Percentiles rank a stretch among this genome's conserved stretches.
Conservation (phyloP, 1,140 invertebrate species). For the Drosophila sulfurigaster region DNA sequence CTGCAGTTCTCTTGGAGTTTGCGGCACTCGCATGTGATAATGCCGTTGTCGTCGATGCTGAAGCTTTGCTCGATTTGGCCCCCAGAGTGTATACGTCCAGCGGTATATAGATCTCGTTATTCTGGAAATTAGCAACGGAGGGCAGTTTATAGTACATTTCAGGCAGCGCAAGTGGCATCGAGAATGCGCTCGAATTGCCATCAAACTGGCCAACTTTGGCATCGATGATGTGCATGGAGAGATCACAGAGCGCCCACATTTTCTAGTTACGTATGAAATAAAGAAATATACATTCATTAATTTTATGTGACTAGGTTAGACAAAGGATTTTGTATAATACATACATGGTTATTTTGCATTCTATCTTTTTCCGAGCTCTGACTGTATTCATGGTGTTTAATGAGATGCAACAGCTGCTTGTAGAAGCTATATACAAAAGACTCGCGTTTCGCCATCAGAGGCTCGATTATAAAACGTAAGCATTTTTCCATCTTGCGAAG, state of each 20-base stretch:
- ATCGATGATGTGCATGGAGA: slow-evolving; percentile 95
- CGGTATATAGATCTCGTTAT: slow-evolving; percentile 79
- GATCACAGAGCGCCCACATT: slow-evolving; percentile 98
- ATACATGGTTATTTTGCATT: slow-evolving; percentile 64
- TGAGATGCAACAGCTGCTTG: slow-evolving; percentile 95
- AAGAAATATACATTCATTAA: no score
- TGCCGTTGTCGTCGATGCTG: slow-evolving; percentile 43
- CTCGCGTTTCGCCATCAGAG: slow-evolving; percentile 96
- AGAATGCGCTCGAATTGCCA: slow-evolving; percentile 68
- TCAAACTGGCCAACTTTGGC: slow-evolving; percentile 76
- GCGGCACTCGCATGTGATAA: slow-evolving; percentile 38
- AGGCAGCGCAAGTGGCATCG: slow-evolving; percentile 73
- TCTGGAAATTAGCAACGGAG: slow-evolving; percentile 66
- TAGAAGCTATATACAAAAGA: slow-evolving; percentile 98
- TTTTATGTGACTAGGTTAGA: no score
- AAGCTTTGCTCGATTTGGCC: slow-evolving; percentile 49
- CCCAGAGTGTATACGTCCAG: slow-evolving; percentile 74
- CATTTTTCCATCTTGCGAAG: slow-evolving; percentile 93
- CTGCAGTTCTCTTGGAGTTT: slow-evolving; percentile 55
- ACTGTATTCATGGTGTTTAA: slow-evolving; percentile 96
- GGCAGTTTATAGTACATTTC: slow-evolving; percentile 81
- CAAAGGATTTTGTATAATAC: slow-evolving; percentile 85
- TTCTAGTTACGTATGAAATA: slow-evolving; percentile 87
- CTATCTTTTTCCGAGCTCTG: slow-evolving; percentile 85
- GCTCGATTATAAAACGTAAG: slow-evolving; percentile 97